Evolutionary conservation across 2,797 vertebrate genomes (phyloP).

Genomic region (Enteromius argenteus): DNA sequence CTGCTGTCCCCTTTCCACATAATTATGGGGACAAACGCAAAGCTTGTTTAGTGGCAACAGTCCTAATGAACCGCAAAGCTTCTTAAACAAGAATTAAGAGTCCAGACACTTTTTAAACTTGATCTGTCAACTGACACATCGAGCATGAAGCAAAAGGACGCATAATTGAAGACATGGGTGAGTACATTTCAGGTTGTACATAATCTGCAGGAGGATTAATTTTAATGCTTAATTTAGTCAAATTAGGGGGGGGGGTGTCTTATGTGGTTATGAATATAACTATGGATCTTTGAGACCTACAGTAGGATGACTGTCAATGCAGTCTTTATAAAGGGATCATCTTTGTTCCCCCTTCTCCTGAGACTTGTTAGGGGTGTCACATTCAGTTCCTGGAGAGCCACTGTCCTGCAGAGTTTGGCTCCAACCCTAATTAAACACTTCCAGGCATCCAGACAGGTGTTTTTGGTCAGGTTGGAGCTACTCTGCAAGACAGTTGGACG

Average conservation of each 20-base stretch:
- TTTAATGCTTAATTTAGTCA: not conserved
- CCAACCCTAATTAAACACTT: not conserved
- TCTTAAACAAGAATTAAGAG: conserved; percentile 42
- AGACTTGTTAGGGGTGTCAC: not conserved
- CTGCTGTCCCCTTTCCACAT: conserved; percentile 11
- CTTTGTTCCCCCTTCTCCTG: not conserved
- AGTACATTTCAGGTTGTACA: not conserved
- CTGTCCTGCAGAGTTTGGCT: not conserved
- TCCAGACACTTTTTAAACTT: conserved; percentile 21
- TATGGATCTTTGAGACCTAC: not conserved
- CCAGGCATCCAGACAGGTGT: not conserved
- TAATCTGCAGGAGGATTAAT: not conserved
- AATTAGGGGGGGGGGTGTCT: not conserved
- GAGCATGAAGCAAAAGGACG: not conserved
- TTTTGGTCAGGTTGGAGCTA: not conserved
- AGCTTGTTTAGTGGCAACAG: conserved; percentile 28
- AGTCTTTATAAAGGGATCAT: not conserved
- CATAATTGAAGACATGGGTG: not conserved
- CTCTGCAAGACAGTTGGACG: not conserved
- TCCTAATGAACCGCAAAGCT: conserved; percentile 51
- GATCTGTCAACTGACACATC: not conserved
- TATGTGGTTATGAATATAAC: not conserved
- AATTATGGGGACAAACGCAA: conserved; percentile 36
- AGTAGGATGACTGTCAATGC: not conserved
- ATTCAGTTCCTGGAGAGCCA: not conserved